A percentile compares a stretch with the other conserved stretches of the same genome.
phyloP scores from a whole-genome alignment of 1,140 invertebrate genomes.

The roundworm (Caenorhabditis elegans) region DNA sequence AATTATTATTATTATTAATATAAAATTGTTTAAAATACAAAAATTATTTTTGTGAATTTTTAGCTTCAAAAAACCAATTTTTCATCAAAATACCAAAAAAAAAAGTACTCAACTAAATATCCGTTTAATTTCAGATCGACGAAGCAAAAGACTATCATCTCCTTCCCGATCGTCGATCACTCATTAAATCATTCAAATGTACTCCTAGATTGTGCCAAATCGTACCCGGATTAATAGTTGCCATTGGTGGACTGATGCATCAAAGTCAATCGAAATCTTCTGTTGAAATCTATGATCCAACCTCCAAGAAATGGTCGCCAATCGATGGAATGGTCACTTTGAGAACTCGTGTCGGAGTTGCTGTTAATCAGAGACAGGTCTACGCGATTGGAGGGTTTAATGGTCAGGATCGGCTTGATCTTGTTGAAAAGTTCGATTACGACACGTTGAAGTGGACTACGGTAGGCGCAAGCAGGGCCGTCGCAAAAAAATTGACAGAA shows the following conservation, averaged over 20 bases:
- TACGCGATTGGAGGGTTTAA: slow-evolving; percentile 75
- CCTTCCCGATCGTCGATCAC: slow-evolving; percentile 78
- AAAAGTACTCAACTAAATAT: not conserved
- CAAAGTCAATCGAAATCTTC: slow-evolving; percentile 74
- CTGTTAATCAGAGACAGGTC: slow-evolving; percentile 70
- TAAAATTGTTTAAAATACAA: too few relatives aligned
- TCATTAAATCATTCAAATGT: slow-evolving; percentile 77
- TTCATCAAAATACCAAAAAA: not conserved
- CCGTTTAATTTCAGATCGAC: slow-evolving; percentile 68
- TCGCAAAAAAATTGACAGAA: slow-evolving; percentile 69
- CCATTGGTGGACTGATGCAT: slow-evolving; percentile 79
- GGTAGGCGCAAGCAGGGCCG: slow-evolving; percentile 79
- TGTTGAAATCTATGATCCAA: slow-evolving; percentile 82
- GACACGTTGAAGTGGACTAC: slow-evolving; percentile 76
- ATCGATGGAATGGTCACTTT: slow-evolving; percentile 84
- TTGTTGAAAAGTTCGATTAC: slow-evolving; percentile 85
- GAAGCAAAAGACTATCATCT: slow-evolving; percentile 82
- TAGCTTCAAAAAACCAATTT: too few relatives aligned
- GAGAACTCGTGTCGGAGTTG: slow-evolving; percentile 80
- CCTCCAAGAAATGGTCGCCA: slow-evolving; percentile 75
- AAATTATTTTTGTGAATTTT: too few relatives aligned
- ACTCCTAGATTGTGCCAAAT: slow-evolving; percentile 78
- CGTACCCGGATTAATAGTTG: slow-evolving; percentile 79
- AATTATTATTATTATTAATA: too few relatives aligned
- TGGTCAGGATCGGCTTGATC: slow-evolving; percentile 78